Evolutionary conservation across 2,888 invertebrate species (phyloP), one percentile per base, ranked within the genome.

Genomic region (Teleiodes luculella): DNA sequence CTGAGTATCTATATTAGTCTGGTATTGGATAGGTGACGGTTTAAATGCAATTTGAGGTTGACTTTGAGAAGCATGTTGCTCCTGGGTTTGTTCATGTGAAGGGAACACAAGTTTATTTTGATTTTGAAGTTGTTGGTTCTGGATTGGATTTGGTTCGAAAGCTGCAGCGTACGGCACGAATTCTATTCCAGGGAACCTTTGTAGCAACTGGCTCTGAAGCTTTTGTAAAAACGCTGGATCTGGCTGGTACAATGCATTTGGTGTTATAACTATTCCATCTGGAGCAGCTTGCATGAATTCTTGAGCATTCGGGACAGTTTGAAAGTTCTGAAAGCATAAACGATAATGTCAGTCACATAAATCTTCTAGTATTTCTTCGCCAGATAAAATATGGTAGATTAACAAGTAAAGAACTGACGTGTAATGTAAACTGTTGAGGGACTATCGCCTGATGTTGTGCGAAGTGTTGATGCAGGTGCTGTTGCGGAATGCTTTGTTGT

Each of bases 141-240:
- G 72, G 3, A 62, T 54, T 30, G 24, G 39, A 10, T 13, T 63
- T 2, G 72, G 46, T 16, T 48, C 67, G 5, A 67, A 57, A 43
- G 82, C 79, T n/a, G 83, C 74, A 1, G 77, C 68, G 58, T 90
- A 88, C 14, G 89, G 88, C 56, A 87, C 78, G 55, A 87, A 86
- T 58, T 89, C 87, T 1, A 89, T 74, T 3, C 81, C 71, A 0
- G 81, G 84, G 61, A 82, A 84, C 37, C 86, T 74, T 58, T 88
- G 83, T 37, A 83, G 61, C 16, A 86, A 67, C 58, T 86, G 86
- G 33, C 69, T 76, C 65, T 87, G 88, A 24, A 88, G 68, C 62
- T 87, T 88, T 60, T 88, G 88, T 52, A 91, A 68, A 59, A 82
- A 90, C 58, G 76, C 68, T n/a, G 84, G 84, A 62, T 91, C 91